Evolutionary conservation across 2,797 vertebrate species (phyloP).

Genomic region (Hypotaenidia okinawae): DNA sequence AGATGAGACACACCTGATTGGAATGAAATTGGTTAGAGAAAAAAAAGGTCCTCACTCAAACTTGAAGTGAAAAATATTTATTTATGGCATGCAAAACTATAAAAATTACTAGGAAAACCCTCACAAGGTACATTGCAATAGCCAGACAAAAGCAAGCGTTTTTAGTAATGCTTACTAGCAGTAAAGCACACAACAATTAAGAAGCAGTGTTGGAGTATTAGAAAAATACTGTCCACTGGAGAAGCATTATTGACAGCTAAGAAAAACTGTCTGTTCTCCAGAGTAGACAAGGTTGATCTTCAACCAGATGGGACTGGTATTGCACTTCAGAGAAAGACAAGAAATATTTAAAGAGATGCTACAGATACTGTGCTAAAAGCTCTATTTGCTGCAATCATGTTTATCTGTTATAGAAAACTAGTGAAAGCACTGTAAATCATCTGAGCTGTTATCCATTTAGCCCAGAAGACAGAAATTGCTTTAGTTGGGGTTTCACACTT

Average conservation of each 20-base stretch:
- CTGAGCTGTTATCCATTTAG: not conserved
- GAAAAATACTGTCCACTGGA: constrained; percentile 40
- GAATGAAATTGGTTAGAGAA: constrained; percentile 64
- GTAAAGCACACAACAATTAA: constrained; percentile 56
- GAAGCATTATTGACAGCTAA: constrained; percentile 40
- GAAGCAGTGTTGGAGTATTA: constrained; percentile 27
- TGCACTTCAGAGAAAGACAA: not conserved
- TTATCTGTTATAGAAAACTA: not conserved
- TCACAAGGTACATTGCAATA: constrained; percentile 63
- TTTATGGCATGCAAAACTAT: constrained; percentile 67
- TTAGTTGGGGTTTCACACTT: not conserved
- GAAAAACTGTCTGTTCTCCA: constrained; percentile 50
- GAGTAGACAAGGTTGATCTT: constrained; percentile 71
- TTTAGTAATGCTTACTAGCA: constrained; percentile 62
- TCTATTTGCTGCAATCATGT: not conserved
- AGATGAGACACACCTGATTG: constrained; percentile 52
- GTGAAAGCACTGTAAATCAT: not conserved
- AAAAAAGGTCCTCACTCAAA: constrained; percentile 65
- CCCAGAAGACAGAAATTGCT: not conserved
- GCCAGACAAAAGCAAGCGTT: constrained; percentile 62
- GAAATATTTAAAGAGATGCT: not conserved
- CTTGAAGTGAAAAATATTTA: constrained; percentile 73
- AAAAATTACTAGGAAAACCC: constrained; percentile 59
- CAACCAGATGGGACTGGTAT: constrained; percentile 26
- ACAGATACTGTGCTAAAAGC: not conserved